Conservation (phyloP, 2,113 vertebrate genomes). For the Pao palembangensis region DNA sequence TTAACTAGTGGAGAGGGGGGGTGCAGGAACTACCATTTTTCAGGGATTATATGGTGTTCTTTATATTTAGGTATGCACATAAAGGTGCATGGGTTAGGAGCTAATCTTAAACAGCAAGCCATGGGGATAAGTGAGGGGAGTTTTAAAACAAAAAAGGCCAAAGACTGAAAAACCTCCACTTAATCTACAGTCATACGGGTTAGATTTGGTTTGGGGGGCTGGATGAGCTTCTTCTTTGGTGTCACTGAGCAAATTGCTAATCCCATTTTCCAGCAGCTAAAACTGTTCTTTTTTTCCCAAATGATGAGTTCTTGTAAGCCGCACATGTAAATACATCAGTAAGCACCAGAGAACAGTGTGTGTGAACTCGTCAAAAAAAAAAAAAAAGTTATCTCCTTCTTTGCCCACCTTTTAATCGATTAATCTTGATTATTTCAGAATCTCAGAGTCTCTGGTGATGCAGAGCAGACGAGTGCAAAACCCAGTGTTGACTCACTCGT, state of each 20-base stretch:
- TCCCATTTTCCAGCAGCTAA: conserved; percentile 13
- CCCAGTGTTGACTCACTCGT: background rate
- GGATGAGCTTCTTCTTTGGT: conserved; percentile 44
- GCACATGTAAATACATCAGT: too few relatives aligned
- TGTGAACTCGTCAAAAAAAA: too few relatives aligned
- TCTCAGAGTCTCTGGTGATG: too few relatives aligned
- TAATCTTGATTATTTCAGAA: too few relatives aligned
- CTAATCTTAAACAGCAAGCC: conserved; percentile 63
- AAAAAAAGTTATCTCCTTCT: too few relatives aligned
- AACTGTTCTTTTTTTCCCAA: conserved; percentile 31
- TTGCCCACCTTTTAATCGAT: too few relatives aligned
- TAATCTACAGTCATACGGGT: conserved; percentile 60
- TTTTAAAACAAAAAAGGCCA: conserved; percentile 72
- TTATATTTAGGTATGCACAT: conserved; percentile 71
- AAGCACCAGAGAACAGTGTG: too few relatives aligned
- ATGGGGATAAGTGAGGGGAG: conserved; percentile 49
- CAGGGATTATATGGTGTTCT: conserved; percentile 58
- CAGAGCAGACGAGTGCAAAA: too few relatives aligned
- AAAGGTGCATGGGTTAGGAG: conserved; percentile 55
- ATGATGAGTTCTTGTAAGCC: too few relatives aligned
- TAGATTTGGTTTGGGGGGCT: conserved; percentile 34
- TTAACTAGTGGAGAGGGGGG: conserved; percentile 17
- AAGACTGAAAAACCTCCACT: conserved; percentile 54
- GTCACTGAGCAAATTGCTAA: conserved; percentile 42
- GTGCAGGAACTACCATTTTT: conserved; percentile 39